phyloP scores from a whole-genome alignment of 2,888 invertebrate genomes.

The Ceriagrion tenellum region DNA sequence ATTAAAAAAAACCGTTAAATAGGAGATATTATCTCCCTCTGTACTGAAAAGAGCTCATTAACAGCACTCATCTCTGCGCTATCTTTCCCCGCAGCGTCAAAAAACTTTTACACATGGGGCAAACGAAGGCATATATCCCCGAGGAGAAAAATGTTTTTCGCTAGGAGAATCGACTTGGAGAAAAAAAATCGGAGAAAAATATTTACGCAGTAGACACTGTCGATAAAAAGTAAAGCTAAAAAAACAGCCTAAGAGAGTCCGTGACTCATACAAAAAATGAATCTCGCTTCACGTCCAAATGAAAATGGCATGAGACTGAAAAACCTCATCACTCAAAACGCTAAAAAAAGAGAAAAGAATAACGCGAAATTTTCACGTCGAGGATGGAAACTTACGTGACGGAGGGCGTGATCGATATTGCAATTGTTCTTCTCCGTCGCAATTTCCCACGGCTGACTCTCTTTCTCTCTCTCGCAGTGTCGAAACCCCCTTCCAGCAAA shows the following conservation, averaged over 20 bases:
- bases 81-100: not conserved
- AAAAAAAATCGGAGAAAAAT: not conserved
- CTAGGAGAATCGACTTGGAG: not conserved
- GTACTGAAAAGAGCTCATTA: too few relatives aligned
- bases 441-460: not conserved
- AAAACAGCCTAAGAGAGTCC: too few relatives aligned
- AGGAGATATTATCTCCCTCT: too few relatives aligned
- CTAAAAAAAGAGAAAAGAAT: not conserved
- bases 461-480: not conserved
- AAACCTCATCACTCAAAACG: not conserved
- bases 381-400: slow-evolving; percentile 1
- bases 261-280: not conserved
- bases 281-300: not conserved
- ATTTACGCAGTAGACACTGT: too few relatives aligned
- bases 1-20: too few relatives aligned
- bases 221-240: too few relatives aligned
- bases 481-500: not conserved
- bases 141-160: too few relatives aligned
- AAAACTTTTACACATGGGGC: not conserved
- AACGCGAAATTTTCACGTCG: not conserved
- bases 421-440: slow-evolving; percentile 1
- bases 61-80: not conserved
- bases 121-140: not conserved
- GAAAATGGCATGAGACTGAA: slow-evolving; percentile 11
- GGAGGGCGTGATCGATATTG: not conserved